phyloP scores from a whole-genome alignment of 2,797 vertebrate genomes.

The Pagetopsis macropterus region DNA sequence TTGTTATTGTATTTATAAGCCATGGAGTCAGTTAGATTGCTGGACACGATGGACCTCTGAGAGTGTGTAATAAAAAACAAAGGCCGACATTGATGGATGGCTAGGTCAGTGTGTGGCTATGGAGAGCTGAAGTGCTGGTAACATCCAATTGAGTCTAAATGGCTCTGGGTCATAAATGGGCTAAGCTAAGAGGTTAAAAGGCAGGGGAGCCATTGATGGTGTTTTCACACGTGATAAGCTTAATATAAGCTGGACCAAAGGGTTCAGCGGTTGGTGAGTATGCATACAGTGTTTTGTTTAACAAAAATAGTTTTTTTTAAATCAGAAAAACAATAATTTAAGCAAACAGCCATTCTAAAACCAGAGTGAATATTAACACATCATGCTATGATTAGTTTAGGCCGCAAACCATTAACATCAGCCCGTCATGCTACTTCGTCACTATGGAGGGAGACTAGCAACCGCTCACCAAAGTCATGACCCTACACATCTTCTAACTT shows the following conservation, averaged over 20 bases:
- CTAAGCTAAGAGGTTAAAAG: constrained; percentile 75
- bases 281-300: background rate
- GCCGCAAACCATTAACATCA: too few species aligned
- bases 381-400: too few species aligned
- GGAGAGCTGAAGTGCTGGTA: constrained; percentile 78
- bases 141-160: constrained; percentile 83
- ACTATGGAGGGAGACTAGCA: too few species aligned
- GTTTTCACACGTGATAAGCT: constrained; percentile 71
- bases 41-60: constrained; percentile 70
- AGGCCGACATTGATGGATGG: constrained; percentile 77
- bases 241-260: constrained; percentile 64
- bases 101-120: constrained; percentile 69
- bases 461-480: too few species aligned
- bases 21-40: constrained; percentile 59
- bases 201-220: constrained; percentile 63
- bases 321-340: too few species aligned
- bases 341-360: too few species aligned
- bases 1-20: constrained; percentile 89
- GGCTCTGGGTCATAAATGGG: constrained; percentile 80
- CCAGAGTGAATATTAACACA: too few species aligned
- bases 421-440: too few species aligned
- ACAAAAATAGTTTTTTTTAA: too few species aligned
- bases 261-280: background rate
- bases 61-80: constrained; percentile 76
- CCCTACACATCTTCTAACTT: too few species aligned